Evolutionary conservation across 37 sponge, comb jelly and placozoan genomes (phyloP).

Genomic region (Geodia barretti): DNA sequence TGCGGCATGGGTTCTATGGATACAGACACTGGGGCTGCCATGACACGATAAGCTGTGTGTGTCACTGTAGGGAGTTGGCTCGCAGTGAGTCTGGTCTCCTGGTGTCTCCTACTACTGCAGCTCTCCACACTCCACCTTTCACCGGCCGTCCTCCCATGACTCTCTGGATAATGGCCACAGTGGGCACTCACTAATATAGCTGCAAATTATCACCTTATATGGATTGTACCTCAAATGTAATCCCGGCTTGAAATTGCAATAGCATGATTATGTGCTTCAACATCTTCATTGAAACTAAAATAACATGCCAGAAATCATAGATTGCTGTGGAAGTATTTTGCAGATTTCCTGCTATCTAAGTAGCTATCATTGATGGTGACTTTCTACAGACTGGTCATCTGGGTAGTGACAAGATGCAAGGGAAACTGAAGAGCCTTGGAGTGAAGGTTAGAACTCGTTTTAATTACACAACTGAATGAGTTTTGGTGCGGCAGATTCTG

Average conservation of each 20-base stretch:
- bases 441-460: background rate
- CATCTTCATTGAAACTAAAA: no score
- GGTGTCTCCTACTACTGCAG: constrained; percentile 10
- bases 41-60: background rate
- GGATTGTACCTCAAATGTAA: no score
- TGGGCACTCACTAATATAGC: background rate
- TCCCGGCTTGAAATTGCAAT: no score
- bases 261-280: no score
- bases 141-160: background rate
- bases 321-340: no score
- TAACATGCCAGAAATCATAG: no score
- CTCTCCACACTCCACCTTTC: constrained; percentile 7
- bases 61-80: constrained; percentile 27
- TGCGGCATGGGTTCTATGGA: background rate
- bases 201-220: no score
- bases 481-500: no score
- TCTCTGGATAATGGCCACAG: constrained; percentile 7
- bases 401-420: background rate
- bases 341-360: no score
- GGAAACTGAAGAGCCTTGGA: constrained; percentile 4
- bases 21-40: background rate
- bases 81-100: background rate
- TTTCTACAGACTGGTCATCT: background rate
- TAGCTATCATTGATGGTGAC: no score
- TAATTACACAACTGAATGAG: background rate